Percentiles rank a stretch among this genome's conserved stretches.
Conservation (phyloP, 2,113 vertebrate species). For the Dissostichus mawsoni region DNA sequence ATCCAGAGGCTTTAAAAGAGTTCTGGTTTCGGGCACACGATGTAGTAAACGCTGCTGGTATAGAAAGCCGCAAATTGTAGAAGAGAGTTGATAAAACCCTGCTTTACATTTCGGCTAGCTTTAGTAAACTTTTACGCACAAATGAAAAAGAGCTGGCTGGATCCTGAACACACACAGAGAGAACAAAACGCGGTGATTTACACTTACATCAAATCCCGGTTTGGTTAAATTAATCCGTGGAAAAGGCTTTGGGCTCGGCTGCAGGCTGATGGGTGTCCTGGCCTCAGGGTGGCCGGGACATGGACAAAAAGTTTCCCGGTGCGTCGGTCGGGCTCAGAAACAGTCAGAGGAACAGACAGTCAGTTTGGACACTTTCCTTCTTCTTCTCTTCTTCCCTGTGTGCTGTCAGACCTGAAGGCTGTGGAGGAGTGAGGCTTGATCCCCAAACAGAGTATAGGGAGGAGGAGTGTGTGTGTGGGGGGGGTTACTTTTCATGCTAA, state of each 20-base stretch:
- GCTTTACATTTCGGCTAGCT: neutral
- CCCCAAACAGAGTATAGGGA: conserved; percentile 67
- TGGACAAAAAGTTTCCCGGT: conserved; percentile 82
- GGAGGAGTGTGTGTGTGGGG: neutral
- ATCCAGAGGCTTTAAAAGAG: too few species aligned
- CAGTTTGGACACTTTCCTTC: conserved; percentile 30
- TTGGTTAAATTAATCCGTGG: conserved; percentile 84
- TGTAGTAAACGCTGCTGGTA: too few species aligned
- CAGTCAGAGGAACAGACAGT: conserved; percentile 52
- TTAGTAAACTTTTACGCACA: conserved; percentile 22
- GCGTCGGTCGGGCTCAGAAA: conserved; percentile 30
- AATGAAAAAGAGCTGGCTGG: neutral
- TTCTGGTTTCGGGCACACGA: too few species aligned
- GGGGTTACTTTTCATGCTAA: conserved; percentile 79
- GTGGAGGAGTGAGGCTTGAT: conserved; percentile 75
- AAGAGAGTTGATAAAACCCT: neutral
- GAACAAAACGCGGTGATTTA: neutral
- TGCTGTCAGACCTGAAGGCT: conserved; percentile 81
- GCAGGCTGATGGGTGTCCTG: conserved; percentile 72
- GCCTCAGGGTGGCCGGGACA: conserved; percentile 78
- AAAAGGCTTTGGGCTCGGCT: conserved; percentile 63
- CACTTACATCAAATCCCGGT: conserved; percentile 85
- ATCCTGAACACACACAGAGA: too few species aligned
- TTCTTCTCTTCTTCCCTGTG: conserved; percentile 24
- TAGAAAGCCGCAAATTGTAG: neutral